Evolutionary conservation across 2,797 vertebrate species (phyloP), one percentile per base, ranked within the genome.

Genomic region (Neoniphon sammara): DNA sequence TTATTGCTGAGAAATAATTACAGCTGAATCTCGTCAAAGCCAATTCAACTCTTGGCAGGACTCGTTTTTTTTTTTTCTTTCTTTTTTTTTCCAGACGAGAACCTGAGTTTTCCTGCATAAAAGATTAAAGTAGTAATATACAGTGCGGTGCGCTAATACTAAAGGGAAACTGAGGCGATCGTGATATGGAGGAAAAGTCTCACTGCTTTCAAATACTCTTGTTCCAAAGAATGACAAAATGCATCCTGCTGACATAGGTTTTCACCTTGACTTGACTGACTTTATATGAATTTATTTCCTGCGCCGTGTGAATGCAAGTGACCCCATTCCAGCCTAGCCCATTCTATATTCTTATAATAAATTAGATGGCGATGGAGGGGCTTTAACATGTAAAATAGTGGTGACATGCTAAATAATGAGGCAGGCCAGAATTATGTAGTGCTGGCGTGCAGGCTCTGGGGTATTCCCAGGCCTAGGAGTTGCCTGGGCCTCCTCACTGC

Each of bases 381-480:
- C 89, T 94, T 94, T 94, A 94, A 94, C 93, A 95, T 95, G 94
- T 95, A 95, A 95, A 95, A 93, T 94, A 95, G 94, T 62, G 78
- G 92, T 95, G 94, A 95, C 94, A 95, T 93, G 91, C 93, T 94
- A 95, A 95, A 95, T 95, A 95, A 95, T 95, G 94, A 95, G 94
- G 94, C 91, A 55, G 92, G 88, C 86, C 87, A 82, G 92, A 94
- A 94, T 94, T 94, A 93, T 89, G 86, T 89, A 75, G 91, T 47
- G 74, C 82, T 69, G 82, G 87, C 74, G 75, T 71, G 66, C 64
- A 53, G 91, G 83, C 93, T 94, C 94, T 91, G 88, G 93, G 94
- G 93, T 92, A 94, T 95, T 92, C 87, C 89, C 85, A 66, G 89
- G 90, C 87, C 91, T 88, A 54, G 25, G 70, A 76, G 84, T 83